Base-by-base conservation (phyloP, 2,888 invertebrate species). In the Reticulitermes lucifugus region DNA sequence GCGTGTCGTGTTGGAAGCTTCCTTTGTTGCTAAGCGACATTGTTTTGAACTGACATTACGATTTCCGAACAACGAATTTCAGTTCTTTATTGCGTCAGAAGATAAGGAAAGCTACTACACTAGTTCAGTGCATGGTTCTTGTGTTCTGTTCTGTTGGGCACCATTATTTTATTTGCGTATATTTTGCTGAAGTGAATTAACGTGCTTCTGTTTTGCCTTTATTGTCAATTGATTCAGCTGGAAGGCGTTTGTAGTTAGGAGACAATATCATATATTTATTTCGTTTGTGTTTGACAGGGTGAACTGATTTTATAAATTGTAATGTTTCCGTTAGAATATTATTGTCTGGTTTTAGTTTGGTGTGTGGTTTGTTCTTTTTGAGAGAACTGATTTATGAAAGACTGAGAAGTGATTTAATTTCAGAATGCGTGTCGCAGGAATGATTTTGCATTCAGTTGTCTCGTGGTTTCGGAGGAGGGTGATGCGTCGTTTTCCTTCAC, bases 61-160 rank as follows among this genome's bases (percentile, higher is more conserved):
- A 35, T 35, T 35, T 35, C 35, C 4, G 71, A 35, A 73, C 73
- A 41, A 10, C 73, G 73, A 22, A 41, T 73, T 73, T 73, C 21
- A 41, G 14, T 73, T 73, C 10, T 10, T 73, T 65, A 41, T 41
- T 35, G 1, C 73, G 25, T 41, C 73, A 41, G 21, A 29, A 73
- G 35, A 41, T 41, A 73, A 73, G 73, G 73, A 41, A 73, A 73
- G 73, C 73, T 18, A 29, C 41, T 73, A 21, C 73, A 41, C 21
- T 22, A 41, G 73, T 73, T 73, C 41, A 35, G 41, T 73, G 73
- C 73, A 73, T 73, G 73, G 35, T 73, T 73, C 73, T 35, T 41
- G 41, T 41, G 41, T 41, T 73, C 6, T 4, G 29, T 73, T 73
- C 14, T 7, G 73, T 73, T 73, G 35, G 35, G 41, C 41, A 65